phyloP scores from a whole-genome alignment of 2,888 invertebrate genomes.

The Trichacis sp. region DNA sequence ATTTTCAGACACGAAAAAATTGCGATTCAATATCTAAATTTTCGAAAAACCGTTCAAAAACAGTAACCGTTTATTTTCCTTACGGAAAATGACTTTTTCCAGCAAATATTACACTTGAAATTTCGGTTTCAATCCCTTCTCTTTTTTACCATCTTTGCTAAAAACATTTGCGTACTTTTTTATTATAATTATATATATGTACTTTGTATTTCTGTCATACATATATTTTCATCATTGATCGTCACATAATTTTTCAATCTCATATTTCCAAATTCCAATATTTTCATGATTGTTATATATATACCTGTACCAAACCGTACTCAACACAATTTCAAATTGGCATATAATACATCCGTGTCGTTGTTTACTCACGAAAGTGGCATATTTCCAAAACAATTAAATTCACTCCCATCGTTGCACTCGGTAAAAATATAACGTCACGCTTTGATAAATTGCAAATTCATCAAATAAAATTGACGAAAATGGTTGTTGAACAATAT shows the following conservation, averaged over 20 bases:
- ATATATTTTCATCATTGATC: constrained; percentile 20
- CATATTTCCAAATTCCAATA: constrained; percentile 17
- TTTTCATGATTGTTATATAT: constrained; percentile 16
- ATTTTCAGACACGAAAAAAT: no score
- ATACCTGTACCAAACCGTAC: constrained; percentile 1
- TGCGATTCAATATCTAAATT: no score
- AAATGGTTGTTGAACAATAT: no score
- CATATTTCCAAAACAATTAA: not conserved
- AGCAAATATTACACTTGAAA: no score
- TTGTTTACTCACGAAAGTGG: constrained; percentile 1
- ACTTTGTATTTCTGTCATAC: constrained; percentile 38
- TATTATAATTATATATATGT: constrained; percentile 37
- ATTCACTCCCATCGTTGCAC: not conserved
- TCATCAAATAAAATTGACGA: no score
- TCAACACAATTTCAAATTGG: not conserved
- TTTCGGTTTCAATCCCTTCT: no score
- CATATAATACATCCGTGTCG: not conserved
- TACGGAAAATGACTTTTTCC: no score
- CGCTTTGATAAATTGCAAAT: no score
- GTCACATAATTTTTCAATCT: constrained; percentile 19
- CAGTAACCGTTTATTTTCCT: no score
- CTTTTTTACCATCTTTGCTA: constrained; percentile 49
- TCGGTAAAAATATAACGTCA: no score
- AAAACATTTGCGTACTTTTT: constrained; percentile 50
- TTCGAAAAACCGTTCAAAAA: no score